Evolutionary conservation across 2,113 vertebrate species (phyloP), one percentile per base, ranked within the genome.

Genomic region (Platysteira castanea): DNA sequence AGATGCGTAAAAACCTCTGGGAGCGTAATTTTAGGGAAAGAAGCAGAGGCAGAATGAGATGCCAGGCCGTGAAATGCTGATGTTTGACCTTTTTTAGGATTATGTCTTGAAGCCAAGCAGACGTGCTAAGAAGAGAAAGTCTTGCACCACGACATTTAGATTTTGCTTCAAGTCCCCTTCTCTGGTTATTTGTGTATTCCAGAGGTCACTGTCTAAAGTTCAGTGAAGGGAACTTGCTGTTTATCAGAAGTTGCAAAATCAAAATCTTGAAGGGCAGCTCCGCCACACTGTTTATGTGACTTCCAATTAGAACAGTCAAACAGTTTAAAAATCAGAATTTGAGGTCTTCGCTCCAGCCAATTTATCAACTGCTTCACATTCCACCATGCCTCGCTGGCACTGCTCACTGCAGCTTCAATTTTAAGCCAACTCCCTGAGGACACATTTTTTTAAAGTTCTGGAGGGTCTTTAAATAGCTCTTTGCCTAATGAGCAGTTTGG

Each of bases 391-490:
- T 76, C 42, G 30, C 33, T 74, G 71, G 68, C 63, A 85, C 52
- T 78, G 46, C 19, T 84, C 52, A 68, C 60, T 52, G 52, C 30
- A 84, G 73, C 61, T 89, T 60, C 60, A 78, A 49, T 84, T 87
- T 90, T 75, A 95, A 90, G 60, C 59, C 63, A 90, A 1, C 35
- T 89, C 92, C 86, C 76, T 59, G 52, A 68, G 75, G 71, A 71
- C 20, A 33, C 4, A 7, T 71, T 83, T 93, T 91, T 87, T 56
- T 15, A 20, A 92, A 87, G 52, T 49, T 92, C 73, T 95, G 27
- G 61, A 84, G 79, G 77, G 90, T 60, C 95, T 84, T 92, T 94
- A 93, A 96, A 94, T 82, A 91, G 67, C 81, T 87, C 77, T 84
- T 90, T 68, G 65, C 49, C 87, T 87, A 82, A 49, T 41, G 47